phyloP scores from a whole-genome alignment of 2,113 vertebrate genomes.

The Hyaena hyaena region DNA sequence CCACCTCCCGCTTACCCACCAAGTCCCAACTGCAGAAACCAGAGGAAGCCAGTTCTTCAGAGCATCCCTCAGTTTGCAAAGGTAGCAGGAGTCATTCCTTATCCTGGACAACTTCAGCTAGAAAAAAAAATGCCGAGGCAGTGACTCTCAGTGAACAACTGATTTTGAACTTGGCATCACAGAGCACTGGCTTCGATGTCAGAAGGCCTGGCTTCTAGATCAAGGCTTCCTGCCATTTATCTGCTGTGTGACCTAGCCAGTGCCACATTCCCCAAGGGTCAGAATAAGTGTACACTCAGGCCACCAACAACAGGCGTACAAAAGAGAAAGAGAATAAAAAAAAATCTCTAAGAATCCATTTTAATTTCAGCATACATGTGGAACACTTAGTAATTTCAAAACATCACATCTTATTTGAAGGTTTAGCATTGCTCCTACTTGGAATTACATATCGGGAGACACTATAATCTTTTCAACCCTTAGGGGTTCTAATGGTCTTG shows the following conservation, averaged over 20 bases:
- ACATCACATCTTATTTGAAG: background rate
- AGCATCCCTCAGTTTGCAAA: conserved; percentile 10
- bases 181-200: conserved; percentile 6
- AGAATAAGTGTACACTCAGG: background rate
- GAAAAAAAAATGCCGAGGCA: conserved; percentile 29
- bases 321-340: background rate
- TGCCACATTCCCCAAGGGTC: background rate
- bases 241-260: background rate
- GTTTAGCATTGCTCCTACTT: conserved; percentile 36
- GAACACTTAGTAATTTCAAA: conserved; percentile 15
- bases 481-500: background rate
- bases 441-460: background rate
- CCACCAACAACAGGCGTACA: conserved; percentile 3
- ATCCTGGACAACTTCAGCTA: conserved; percentile 29
- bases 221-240: background rate
- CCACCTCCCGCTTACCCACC: background rate
- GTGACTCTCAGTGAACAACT: conserved; percentile 26
- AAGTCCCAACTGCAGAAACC: background rate
- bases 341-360: conserved; percentile 38
- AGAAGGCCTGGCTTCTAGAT: conserved; percentile 14
- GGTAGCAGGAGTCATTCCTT: conserved; percentile 30
- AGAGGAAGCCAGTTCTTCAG: background rate
- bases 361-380: conserved; percentile 45
- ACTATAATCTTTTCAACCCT: conserved; percentile 40
- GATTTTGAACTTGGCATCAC: conserved; percentile 48